These are phyloP conservation scores for Melanotus villosus DNA, from an alignment of 2,888 invertebrate genomes.

Conservation along the genomic window DNA sequence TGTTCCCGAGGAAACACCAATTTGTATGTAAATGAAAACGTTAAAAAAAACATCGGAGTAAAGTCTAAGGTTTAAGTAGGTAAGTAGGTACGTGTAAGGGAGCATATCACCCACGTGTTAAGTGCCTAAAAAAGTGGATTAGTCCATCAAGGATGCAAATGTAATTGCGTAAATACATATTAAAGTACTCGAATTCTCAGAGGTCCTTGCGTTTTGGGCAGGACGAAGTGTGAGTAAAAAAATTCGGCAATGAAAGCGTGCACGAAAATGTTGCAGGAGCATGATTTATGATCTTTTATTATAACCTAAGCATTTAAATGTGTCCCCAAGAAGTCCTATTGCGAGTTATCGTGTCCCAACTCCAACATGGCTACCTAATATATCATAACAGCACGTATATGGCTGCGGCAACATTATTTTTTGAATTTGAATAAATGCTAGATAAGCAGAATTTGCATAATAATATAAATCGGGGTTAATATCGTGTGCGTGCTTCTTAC, in stretches of 20 bases:
- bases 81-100: constrained; percentile 15
- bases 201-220: constrained; percentile 3
- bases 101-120: constrained; percentile 8
- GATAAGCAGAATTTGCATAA: constrained; percentile 68
- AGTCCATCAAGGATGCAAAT: constrained; percentile 23
- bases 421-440: constrained; percentile 67
- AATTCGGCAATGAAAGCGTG: constrained; percentile 36
- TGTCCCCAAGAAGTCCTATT: constrained; percentile 46
- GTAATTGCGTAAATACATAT: constrained; percentile 25
- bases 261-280: constrained; percentile 42
- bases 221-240: constrained; percentile 23
- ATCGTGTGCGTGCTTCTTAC: constrained; percentile 66
- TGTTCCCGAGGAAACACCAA: not conserved
- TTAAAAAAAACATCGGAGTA: not conserved
- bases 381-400: constrained; percentile 66
- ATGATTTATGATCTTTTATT: constrained; percentile 55
- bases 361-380: constrained; percentile 67
- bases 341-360: constrained; percentile 62
- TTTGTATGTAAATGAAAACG: constrained; percentile 15
- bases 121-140: constrained; percentile 10
- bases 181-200: constrained; percentile 8
- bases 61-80: constrained; percentile 10
- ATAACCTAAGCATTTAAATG: constrained; percentile 52
- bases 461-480: constrained; percentile 70
- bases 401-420: constrained; percentile 67